These are phyloP conservation scores for Blera fallax DNA, from an alignment of 2,888 invertebrate genomes.

Conservation along the genomic window DNA sequence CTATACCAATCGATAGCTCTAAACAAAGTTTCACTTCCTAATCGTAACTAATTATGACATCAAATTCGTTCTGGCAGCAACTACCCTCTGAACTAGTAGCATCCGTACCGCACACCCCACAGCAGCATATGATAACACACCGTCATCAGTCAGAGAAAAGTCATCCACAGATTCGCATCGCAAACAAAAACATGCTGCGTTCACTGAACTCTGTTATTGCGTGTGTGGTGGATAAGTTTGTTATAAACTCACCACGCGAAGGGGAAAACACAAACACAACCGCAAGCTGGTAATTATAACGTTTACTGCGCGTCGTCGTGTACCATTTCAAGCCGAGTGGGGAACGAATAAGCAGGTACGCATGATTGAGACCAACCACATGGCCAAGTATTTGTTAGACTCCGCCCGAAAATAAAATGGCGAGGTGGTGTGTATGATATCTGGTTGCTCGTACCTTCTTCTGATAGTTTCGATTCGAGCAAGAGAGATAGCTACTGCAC, in stretches of 20 bases:
- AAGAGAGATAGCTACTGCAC: not conserved
- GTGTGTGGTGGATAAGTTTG: constrained; percentile 5
- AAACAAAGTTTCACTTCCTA: not conserved
- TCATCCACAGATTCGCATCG: constrained; percentile 14
- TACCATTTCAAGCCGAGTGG: constrained; percentile 35
- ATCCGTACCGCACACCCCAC: not conserved
- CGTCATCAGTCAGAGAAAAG: constrained; percentile 9
- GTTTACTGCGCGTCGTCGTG: constrained; percentile 4
- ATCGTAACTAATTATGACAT: constrained; percentile 37
- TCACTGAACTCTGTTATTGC: constrained; percentile 58
- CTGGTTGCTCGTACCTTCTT: not conserved
- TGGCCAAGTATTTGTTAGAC: constrained; percentile 71
- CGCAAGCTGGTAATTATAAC: not conserved
- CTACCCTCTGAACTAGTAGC: constrained; percentile 1
- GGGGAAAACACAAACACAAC: constrained; percentile 34
- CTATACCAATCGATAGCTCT: not conserved
- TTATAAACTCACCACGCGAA: constrained; percentile 43
- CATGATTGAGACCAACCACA: constrained; percentile 65
- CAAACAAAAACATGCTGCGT: constrained; percentile 64
- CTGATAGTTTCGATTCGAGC: not conserved
- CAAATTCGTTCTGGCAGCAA: constrained; percentile 8
- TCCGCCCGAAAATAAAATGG: constrained; percentile 81
- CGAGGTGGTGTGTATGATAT: constrained; percentile 74
- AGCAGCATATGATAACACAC: constrained; percentile 9
- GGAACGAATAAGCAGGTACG: constrained; percentile 61